Evolutionary conservation across 2,888 invertebrate genomes (phyloP), one percentile per base, ranked within the genome.

Genomic region (Plemyria rubiginata): DNA sequence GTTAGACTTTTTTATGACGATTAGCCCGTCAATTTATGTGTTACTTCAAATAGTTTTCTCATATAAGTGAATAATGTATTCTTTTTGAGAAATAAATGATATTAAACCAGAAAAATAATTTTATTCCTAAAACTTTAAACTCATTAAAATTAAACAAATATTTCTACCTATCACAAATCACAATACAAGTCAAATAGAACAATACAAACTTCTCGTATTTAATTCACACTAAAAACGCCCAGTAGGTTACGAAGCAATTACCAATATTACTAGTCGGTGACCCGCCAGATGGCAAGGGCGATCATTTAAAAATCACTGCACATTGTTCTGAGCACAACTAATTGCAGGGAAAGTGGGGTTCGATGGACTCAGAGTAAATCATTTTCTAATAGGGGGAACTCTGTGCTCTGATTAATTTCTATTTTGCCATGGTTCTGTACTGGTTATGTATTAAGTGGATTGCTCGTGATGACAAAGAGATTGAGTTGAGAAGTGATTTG

Each of bases 221-320:
- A 32, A 43, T 38, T 38, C 43, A n/a, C 40, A 22, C 46, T 22
- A 43, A 15, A 49, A 64, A 60, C 15, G 15, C 54, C 48, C 60
- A 65, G 57, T 60, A 65, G 65, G 65, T 61, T 60, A 49, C 64
- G 60, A 79, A 83, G 86, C 86, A 90, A 91, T 92, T 88, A 90
- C 83, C 80, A 78, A 88, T 88, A 90, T 92, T 90, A 89, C 84
- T 86, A 78, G 56, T 55, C 64, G 55, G 56, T 72, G 77, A 76
- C 77, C 70, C 85, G 89, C 84, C 92, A 92, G 90, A 90, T 92
- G 92, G 86, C 86, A 76, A 80, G 82, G 85, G 81, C 87, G 85
- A 90, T 88, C 87, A 87, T 91, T 90, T 88, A 91, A 93, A 92
- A 93, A 92, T 93, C 92, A 91, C 92, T 87, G 92, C 88, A 84